Conservation (phyloP, 2,888 invertebrate genomes). For the Hypomecis punctinalis region DNA sequence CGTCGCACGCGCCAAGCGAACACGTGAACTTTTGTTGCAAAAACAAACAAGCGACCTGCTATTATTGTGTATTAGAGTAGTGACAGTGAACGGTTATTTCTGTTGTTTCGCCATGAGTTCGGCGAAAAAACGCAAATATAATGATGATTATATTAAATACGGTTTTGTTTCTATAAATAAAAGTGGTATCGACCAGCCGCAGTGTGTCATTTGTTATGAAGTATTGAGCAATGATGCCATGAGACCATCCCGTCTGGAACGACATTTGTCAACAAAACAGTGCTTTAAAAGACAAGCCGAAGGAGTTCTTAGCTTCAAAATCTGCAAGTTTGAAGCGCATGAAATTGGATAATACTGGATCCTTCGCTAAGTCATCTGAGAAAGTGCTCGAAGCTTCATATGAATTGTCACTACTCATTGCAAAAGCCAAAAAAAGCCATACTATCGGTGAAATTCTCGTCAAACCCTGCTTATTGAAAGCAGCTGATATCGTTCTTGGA, state of each 20-base stretch:
- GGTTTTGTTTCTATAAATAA: slow-evolving; percentile 5
- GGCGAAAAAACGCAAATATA: slow-evolving; percentile 9
- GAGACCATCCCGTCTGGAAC: background rate
- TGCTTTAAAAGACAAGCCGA: background rate
- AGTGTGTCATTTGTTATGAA: slow-evolving; percentile 7
- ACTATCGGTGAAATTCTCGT: slow-evolving; percentile 4
- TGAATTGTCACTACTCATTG: slow-evolving; percentile 1
- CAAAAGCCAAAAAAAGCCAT: slow-evolving; percentile 4
- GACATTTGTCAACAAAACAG: slow-evolving; percentile 2
- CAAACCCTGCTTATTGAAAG: slow-evolving; percentile 9
- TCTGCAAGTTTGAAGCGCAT: slow-evolving; percentile 2
- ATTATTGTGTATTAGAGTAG: background rate
- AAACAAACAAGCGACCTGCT: no score
- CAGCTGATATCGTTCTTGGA: slow-evolving; percentile 1
- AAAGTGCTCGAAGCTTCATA: slow-evolving; percentile 4
- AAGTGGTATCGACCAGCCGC: background rate
- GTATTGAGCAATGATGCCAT: slow-evolving; percentile 6
- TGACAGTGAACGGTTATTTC: background rate
- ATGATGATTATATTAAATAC: slow-evolving; percentile 7
- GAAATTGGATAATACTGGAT: slow-evolving; percentile 6
- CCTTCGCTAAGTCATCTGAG: background rate
- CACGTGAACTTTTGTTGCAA: background rate
- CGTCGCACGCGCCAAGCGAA: background rate
- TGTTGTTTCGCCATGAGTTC: background rate
- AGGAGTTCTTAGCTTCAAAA: slow-evolving; percentile 3